A percentile compares a stretch with the other conserved stretches of the same genome.
phyloP scores from a whole-genome alignment of 2,888 invertebrate species.

The Cacoxenus indagator region DNA sequence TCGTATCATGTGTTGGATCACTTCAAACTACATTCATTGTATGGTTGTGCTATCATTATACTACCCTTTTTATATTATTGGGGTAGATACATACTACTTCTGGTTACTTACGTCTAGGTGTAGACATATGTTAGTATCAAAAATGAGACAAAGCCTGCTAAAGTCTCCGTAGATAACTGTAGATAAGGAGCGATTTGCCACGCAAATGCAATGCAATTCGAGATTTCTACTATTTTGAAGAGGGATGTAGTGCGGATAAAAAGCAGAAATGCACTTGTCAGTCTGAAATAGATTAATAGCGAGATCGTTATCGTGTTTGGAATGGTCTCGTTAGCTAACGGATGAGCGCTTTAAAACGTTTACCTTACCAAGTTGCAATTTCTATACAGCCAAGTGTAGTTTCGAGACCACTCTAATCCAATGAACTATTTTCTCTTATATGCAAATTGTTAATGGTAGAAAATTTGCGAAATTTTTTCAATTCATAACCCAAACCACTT shows the following conservation, averaged over 20 bases:
- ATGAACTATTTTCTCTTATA: slow-evolving; percentile 62
- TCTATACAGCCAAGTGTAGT: slow-evolving; percentile 57
- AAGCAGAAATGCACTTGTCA: slow-evolving; percentile 20
- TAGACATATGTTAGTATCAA: no score
- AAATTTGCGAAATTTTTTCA: not conserved
- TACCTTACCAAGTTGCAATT: slow-evolving; percentile 42
- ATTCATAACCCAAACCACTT: not conserved
- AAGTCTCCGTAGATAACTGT: no score
- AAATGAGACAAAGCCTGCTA: no score
- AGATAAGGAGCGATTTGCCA: not conserved
- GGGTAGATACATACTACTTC: no score
- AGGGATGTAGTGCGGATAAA: not conserved
- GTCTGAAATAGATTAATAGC: slow-evolving; percentile 51
- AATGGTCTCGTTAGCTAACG: slow-evolving; percentile 72
- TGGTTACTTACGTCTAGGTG: no score
- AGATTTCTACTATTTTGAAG: not conserved
- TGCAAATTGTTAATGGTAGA: slow-evolving; percentile 63
- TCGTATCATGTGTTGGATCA: no score
- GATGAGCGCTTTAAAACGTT: slow-evolving; percentile 40
- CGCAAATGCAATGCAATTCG: not conserved
- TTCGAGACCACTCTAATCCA: slow-evolving; percentile 71
- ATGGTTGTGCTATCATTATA: no score
- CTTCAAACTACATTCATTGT: no score
- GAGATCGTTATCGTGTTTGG: slow-evolving; percentile 69
- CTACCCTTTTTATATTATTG: no score